Evolutionary conservation across 2,797 vertebrate genomes (phyloP), one percentile per base, ranked within the genome.

Genomic region (Aotus griseimembra): DNA sequence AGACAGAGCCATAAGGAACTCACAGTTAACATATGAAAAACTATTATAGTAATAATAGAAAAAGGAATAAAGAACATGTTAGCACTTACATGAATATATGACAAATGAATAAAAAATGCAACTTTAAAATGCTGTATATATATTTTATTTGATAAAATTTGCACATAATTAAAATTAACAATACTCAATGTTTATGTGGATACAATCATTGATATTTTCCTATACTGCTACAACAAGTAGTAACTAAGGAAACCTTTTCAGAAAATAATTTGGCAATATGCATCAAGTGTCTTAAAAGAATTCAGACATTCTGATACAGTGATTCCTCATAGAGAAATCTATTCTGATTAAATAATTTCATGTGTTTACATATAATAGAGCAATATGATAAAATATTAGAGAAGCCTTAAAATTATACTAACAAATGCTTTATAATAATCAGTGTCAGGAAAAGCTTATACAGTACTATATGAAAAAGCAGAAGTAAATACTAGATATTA

Each of bases 311-410:
- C 55, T 48, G 28, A 86, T 33, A 55, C 1, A 94, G 19, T 72
- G 11, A 86, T 83, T 88, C 11, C 10, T 28, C 50, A 88, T 9
- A 91, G 33, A 94, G 39, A 92, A 93, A 88, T 50, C 10, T 64
- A 89, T 24, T 93, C 26, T 70, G 93, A 80, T 96, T 19, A 75
- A 77, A 87, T 79, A 86, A 89, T 64, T 89, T 91, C 5, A 55
- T 39, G 85, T 58, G 85, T 33, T 93, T 75, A 39, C 2, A 58
- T 64, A 79, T 61, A 77, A 57, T 58, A 80, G 2, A 82, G 1
- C 14, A 57, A 70, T 46, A 92, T 61, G 2, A 91, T 57, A 30
- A 90, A 48, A 39, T n/a, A 88, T 64, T 30, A 96, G 3, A 12
- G 5, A 58, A 24, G 17, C 5, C 15, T 58, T 76, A 81, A 85